phyloP scores from a whole-genome alignment of 2,113 vertebrate genomes.

The Heterotilapia buettikoferi region DNA sequence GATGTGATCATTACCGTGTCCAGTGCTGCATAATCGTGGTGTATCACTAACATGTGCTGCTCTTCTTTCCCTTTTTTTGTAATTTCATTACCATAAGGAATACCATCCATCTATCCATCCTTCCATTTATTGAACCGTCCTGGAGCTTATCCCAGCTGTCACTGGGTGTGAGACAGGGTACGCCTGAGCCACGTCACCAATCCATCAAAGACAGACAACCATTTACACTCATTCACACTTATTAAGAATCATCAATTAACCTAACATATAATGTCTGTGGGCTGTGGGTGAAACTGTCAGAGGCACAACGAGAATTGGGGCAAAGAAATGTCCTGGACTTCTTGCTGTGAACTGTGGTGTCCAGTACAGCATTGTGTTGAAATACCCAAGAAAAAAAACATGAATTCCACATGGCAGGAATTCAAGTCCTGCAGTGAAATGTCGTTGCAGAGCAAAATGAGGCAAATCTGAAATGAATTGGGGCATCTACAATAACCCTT shows the following conservation, averaged over 20 bases:
- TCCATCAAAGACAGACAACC: background rate
- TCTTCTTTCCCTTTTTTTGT: background rate
- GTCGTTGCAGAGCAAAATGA: background rate
- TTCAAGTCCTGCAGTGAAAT: fast-evolving
- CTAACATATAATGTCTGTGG: background rate
- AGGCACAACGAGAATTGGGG: background rate
- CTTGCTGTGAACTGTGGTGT: background rate
- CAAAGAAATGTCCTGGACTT: background rate
- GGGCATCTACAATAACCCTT: background rate
- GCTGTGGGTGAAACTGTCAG: background rate
- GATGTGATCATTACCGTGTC: background rate
- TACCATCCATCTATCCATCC: background rate
- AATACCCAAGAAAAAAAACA: background rate
- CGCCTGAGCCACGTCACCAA: background rate
- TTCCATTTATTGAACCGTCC: background rate
- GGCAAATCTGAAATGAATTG: background rate
- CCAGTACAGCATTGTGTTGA: background rate
- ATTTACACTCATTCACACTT: background rate
- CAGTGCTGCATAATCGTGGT: background rate
- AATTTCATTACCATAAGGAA: background rate
- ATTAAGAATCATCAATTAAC: background rate
- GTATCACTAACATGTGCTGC: background rate
- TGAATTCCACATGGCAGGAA: background rate
- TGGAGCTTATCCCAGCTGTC: background rate
- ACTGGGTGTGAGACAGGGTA: fast-evolving